Evolutionary conservation across 2,888 invertebrate species (phyloP), one percentile per base, ranked within the genome.

Genomic region (Apamea monoglypha): DNA sequence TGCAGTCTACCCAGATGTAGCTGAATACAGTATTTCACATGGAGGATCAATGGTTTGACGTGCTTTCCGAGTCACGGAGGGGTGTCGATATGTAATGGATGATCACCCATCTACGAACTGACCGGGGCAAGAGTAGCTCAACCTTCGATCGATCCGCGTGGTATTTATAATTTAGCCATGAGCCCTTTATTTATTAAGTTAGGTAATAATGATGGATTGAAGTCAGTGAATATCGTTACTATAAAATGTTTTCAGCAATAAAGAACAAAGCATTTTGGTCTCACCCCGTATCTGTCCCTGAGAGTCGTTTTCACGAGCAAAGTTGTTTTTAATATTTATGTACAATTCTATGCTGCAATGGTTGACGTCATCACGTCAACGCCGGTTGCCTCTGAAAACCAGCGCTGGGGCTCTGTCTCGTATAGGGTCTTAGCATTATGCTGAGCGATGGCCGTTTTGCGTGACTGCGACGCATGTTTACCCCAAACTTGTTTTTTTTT

Each of bases 221-320:
- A 2, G 16, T 36, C 21, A 21, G 10, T 70, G 16, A 32, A 77
- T 14, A 59, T 47, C 8, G 6, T 32, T 25, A 18, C 0, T 29
- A 10, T 25, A 80, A 47, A 78, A 67, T 36, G 18, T 80, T 36
- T 21, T 8, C 3, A 14, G 8, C 8, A 8, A 47, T 29, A 47
- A 32, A 18, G 14, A 79, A 56, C n/a, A 40, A 61, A 1, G 8
- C 10, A 5, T 16, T 67, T n/a, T 32, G 8, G 36, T 29, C 3
- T 72, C 21, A 40, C 3, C 16, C 16, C 40, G 8, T 50, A 16
- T 8, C 1, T 21, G 25, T 50, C 40, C 50, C 21, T 18, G 18
- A 61, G 18, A 50, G 10, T 56, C 47, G 18, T 81, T 81, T 73
- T 56, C 73, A 53, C 21, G 14, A 53, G 21, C 5, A 47, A 56